Conservation (phyloP, 2,113 vertebrate genomes). For the Leptobrachium leishanense region DNA sequence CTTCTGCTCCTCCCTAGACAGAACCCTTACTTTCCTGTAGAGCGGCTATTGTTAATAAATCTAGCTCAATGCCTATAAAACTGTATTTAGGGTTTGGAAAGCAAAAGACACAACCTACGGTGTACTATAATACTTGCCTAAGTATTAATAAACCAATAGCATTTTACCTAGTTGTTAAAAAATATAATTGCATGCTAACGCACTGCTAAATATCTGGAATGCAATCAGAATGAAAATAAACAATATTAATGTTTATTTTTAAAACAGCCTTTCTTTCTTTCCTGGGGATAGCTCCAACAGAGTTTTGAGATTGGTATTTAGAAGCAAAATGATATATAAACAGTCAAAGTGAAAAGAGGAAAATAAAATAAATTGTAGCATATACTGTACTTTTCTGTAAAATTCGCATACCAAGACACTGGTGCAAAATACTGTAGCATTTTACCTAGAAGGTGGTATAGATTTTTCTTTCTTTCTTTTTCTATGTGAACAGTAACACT, state of each 20-base stretch:
- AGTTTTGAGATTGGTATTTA: conserved; percentile 21
- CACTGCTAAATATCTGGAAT: conserved; percentile 2
- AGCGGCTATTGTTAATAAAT: no score
- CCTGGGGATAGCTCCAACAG: conserved; percentile 20
- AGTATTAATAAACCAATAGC: background rate
- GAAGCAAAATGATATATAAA: conserved; percentile 17
- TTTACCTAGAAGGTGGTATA: conserved; percentile 37
- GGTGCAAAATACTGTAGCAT: conserved; percentile 40
- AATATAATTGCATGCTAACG: background rate
- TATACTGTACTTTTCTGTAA: conserved; percentile 26
- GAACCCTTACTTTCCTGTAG: no score
- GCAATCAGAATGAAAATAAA: conserved; percentile 14
- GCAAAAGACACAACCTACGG: no score
- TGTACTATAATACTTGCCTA: no score
- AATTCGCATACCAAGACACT: conserved; percentile 25
- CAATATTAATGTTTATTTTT: conserved; percentile 8
- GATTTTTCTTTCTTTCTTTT: conserved; percentile 37
- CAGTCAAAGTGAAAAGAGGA: conserved; percentile 9
- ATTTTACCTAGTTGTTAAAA: background rate
- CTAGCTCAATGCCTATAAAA: no score
- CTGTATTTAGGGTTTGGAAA: no score
- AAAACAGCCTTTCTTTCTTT: background rate
- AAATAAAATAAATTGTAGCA: conserved; percentile 19
- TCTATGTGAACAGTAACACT: conserved; percentile 37
- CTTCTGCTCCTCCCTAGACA: no score